These are phyloP conservation scores for Solenopsis invicta DNA, from an alignment of 1,140 invertebrate genomes.

Conservation along the genomic window DNA sequence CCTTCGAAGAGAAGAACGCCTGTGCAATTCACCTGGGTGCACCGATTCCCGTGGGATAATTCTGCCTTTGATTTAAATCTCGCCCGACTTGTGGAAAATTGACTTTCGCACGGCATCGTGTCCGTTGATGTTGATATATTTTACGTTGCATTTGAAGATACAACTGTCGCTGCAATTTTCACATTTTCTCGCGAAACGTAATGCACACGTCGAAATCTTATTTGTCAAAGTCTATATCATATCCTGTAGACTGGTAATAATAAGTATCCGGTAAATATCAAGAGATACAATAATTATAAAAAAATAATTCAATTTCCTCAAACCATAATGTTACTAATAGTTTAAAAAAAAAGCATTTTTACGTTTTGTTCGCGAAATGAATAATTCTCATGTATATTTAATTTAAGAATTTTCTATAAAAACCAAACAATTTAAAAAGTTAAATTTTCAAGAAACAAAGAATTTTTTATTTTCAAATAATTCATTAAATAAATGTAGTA, in stretches of 20 bases:
- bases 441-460: too few species aligned
- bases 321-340: background rate
- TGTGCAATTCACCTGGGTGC: conserved; percentile 6
- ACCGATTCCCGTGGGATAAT: background rate
- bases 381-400: background rate
- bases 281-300: background rate
- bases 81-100: conserved; percentile 45
- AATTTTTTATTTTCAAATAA: too few species aligned
- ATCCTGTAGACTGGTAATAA: background rate
- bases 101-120: conserved; percentile 8
- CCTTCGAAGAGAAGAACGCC: conserved; percentile 15
- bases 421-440: too few species aligned
- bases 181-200: conserved; percentile 73
- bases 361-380: background rate
- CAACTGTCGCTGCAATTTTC: conserved; percentile 28
- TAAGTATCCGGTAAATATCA: background rate
- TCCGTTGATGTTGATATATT: background rate
- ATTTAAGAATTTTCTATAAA: too few species aligned
- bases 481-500: too few species aligned
- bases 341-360: background rate
- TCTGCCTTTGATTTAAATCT: conserved; percentile 68
- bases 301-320: background rate
- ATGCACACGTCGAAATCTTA: background rate
- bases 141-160: background rate
- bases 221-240: background rate